These are phyloP conservation scores for Sparidentex hasta DNA, from an alignment of 2,797 vertebrate genomes.

Conservation along the genomic window DNA sequence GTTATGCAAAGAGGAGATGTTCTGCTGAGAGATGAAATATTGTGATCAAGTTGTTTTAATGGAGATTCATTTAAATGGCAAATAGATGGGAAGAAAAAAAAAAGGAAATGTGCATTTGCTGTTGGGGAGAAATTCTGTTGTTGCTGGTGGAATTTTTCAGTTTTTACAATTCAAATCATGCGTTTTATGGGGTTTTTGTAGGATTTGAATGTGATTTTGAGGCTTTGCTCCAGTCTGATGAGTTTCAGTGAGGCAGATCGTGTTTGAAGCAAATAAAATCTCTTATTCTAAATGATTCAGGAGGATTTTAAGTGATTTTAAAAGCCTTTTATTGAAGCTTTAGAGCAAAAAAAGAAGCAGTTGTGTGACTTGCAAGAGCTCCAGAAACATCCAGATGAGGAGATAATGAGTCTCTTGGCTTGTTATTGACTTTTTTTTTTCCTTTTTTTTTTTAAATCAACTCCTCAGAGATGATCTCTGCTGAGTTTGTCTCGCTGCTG, in stretches of 20 bases:
- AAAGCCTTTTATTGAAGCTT: background rate
- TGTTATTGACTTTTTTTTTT: no score
- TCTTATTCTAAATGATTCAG: background rate
- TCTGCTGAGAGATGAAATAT: conserved; percentile 60
- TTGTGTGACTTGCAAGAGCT: background rate
- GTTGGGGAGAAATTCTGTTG: background rate
- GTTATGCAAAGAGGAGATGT: conserved; percentile 74
- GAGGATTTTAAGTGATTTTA: background rate
- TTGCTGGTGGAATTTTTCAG: background rate
- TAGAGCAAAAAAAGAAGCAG: background rate
- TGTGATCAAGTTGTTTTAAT: conserved; percentile 5
- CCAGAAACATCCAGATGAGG: background rate
- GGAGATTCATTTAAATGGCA: conserved; percentile 45
- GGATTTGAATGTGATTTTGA: conserved; percentile 2
- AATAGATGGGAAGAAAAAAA: background rate
- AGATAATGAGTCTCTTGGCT: background rate
- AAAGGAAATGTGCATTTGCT: background rate
- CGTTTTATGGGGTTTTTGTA: conserved; percentile 5
- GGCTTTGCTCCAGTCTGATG: conserved; percentile 2
- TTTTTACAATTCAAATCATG: conserved; percentile 29
- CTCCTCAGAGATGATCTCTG: background rate
- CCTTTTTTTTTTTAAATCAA: background rate
- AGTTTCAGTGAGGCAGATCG: background rate
- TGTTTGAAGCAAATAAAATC: background rate
- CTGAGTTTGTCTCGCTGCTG: background rate